These are phyloP conservation scores for Hippocampus mohnikei DNA, from an alignment of 2,113 vertebrate species.

Conservation along the genomic window DNA sequence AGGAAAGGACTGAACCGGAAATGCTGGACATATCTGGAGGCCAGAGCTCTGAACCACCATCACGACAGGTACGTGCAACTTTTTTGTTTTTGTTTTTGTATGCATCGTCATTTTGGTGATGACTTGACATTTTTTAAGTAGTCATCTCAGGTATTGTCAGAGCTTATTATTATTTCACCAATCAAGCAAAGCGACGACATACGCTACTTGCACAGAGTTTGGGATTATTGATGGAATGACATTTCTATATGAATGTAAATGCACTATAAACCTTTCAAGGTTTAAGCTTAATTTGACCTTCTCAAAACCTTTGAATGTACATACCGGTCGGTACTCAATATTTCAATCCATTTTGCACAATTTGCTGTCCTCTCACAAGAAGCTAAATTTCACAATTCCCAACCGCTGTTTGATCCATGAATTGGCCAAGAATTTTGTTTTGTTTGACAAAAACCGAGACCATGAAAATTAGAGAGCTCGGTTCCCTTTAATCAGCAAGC, in stretches of 20 bases:
- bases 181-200: background rate
- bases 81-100: background rate
- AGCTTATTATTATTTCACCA: background rate
- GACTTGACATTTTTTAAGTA: background rate
- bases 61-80: slow-evolving; percentile 60
- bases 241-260: background rate
- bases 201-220: background rate
- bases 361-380: background rate
- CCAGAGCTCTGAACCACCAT: slow-evolving; percentile 64
- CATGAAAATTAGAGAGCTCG: too few species aligned
- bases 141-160: background rate
- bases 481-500: too few species aligned
- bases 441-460: too few species aligned
- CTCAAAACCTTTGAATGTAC: background rate
- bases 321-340: background rate
- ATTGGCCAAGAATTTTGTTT: too few species aligned
- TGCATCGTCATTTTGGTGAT: background rate
- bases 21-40: slow-evolving; percentile 68
- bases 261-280: background rate
- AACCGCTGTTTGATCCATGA: background rate
- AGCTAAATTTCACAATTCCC: background rate
- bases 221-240: background rate
- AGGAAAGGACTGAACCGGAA: slow-evolving; percentile 70
- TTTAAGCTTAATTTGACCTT: background rate
- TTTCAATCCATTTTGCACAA: background rate